Conservation (phyloP, 2,888 invertebrate genomes). For the Melinopterus prodromus region DNA sequence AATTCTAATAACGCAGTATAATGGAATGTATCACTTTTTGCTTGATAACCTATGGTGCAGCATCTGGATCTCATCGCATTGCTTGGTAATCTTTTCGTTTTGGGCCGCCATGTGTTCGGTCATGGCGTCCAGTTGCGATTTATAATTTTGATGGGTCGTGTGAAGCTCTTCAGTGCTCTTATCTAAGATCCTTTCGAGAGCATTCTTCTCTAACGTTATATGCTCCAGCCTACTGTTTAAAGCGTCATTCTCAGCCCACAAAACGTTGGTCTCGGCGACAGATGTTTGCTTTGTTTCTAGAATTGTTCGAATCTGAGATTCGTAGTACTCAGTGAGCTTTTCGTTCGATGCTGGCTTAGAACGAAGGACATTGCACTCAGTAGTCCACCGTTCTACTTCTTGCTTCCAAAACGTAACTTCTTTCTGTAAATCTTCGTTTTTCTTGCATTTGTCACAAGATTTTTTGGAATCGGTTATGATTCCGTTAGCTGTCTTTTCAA, state of each 20-base stretch:
- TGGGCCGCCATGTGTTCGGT: slow-evolving; percentile 80
- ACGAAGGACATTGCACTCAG: slow-evolving; percentile 72
- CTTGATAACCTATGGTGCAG: slow-evolving; percentile 66
- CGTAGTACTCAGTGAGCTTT: slow-evolving; percentile 56
- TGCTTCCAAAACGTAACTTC: slow-evolving; percentile 62
- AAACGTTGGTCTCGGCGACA: slow-evolving; percentile 53
- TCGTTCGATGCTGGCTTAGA: slow-evolving; percentile 55
- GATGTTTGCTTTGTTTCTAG: slow-evolving; percentile 52
- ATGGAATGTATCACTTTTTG: slow-evolving; percentile 38
- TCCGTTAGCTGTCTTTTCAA: slow-evolving; percentile 20
- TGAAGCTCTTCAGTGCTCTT: slow-evolving; percentile 72
- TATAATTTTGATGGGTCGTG: slow-evolving; percentile 71
- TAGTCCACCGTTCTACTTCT: slow-evolving; percentile 77
- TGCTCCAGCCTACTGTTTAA: slow-evolving; percentile 63
- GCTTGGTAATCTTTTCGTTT: slow-evolving; percentile 85
- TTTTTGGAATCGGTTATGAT: slow-evolving; percentile 47
- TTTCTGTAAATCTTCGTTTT: slow-evolving; percentile 33
- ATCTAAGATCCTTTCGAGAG: slow-evolving; percentile 65
- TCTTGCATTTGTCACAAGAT: slow-evolving; percentile 41
- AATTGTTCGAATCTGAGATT: slow-evolving; percentile 53
- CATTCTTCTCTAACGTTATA: slow-evolving; percentile 61
- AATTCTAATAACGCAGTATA: neutral
- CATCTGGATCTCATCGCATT: slow-evolving; percentile 81
- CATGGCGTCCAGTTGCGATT: slow-evolving; percentile 77
- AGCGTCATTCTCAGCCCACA: slow-evolving; percentile 56